These are phyloP conservation scores for Bicyclus anynana DNA, from an alignment of 1,140 invertebrate genomes.

Conservation along the genomic window DNA sequence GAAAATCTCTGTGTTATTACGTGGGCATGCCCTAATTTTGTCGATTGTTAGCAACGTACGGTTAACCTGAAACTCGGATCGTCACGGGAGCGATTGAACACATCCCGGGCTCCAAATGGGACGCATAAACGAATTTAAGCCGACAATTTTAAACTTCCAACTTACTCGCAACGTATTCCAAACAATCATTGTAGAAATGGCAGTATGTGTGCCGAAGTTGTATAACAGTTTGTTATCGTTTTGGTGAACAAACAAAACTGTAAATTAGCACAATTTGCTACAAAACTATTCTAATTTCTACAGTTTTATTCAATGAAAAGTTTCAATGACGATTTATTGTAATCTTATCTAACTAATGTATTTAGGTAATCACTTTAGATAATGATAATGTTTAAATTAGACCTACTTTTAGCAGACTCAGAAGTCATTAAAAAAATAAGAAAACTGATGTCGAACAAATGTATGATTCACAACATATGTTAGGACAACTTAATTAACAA, in stretches of 20 bases:
- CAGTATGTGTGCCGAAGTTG: not conserved
- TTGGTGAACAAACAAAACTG: not conserved
- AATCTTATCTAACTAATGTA: too few relatives aligned
- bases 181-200: slow-evolving; percentile 3
- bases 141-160: slow-evolving; percentile 60
- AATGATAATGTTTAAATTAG: too few relatives aligned
- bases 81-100: slow-evolving; percentile 55
- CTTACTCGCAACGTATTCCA: slow-evolving; percentile 22
- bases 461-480: too few relatives aligned
- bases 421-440: too few relatives aligned
- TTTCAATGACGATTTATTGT: too few relatives aligned
- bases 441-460: too few relatives aligned
- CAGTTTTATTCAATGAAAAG: too few relatives aligned
- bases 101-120: slow-evolving; percentile 32
- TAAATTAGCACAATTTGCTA: not conserved
- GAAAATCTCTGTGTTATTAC: slow-evolving; percentile 1
- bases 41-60: slow-evolving; percentile 26
- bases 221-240: slow-evolving; percentile 1
- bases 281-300: too few relatives aligned
- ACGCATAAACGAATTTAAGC: slow-evolving; percentile 60
- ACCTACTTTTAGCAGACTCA: too few relatives aligned
- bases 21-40: slow-evolving; percentile 24
- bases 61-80: slow-evolving; percentile 47
- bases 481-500: too few relatives aligned
- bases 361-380: too few relatives aligned